Conservation (phyloP, 2,888 invertebrate genomes). For the Pomacea canaliculata region DNA sequence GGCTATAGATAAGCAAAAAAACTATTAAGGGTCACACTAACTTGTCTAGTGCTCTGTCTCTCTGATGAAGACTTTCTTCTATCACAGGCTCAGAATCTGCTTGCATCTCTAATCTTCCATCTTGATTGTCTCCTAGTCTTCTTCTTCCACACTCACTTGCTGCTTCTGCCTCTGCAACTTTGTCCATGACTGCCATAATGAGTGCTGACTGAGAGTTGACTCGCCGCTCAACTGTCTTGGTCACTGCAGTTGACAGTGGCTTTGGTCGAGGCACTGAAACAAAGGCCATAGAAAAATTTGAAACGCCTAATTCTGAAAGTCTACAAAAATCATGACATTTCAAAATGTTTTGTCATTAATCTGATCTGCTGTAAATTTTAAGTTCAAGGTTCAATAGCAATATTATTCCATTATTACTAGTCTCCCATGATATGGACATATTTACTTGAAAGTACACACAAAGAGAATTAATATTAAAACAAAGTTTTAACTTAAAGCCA, state of each 20-base stretch:
- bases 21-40: background rate
- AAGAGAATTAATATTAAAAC: too few relatives aligned
- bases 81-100: background rate
- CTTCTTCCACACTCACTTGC: conserved; percentile 27
- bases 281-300: background rate
- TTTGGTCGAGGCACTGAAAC: conserved; percentile 55
- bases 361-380: too few relatives aligned
- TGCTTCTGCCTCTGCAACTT: conserved; percentile 68
- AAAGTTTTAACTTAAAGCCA: background rate
- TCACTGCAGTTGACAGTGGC: conserved; percentile 66
- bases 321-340: too few relatives aligned
- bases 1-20: too few relatives aligned
- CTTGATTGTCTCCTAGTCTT: background rate
- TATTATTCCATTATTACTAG: too few relatives aligned
- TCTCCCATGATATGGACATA: too few relatives aligned
- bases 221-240: conserved; percentile 62
- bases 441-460: too few relatives aligned
- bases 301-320: background rate
- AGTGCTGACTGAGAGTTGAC: conserved; percentile 72
- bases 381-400: too few relatives aligned
- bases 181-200: conserved; percentile 72
- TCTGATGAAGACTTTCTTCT: too few relatives aligned
- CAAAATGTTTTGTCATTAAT: too few relatives aligned
- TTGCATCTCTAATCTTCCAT: background rate
- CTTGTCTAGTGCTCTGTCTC: too few relatives aligned